phyloP scores from a whole-genome alignment of 2,113 vertebrate species.

The Alces alces region DNA sequence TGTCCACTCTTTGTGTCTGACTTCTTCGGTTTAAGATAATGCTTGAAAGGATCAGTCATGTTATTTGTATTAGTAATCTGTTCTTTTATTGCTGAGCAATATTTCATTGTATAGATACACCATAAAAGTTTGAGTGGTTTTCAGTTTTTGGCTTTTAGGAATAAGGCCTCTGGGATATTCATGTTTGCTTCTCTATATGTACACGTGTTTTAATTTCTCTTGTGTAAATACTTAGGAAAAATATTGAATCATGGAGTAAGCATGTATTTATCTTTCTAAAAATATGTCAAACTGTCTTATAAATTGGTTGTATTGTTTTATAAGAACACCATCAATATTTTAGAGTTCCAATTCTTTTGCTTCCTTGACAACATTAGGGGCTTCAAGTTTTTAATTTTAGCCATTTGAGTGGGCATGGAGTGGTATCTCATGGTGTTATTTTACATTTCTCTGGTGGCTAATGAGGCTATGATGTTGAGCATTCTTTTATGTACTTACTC shows the following conservation, averaged over 20 bases:
- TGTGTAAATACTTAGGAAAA: background rate
- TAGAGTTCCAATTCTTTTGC: background rate
- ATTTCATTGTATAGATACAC: background rate
- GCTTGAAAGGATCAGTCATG: background rate
- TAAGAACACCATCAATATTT: background rate
- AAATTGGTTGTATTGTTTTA: background rate
- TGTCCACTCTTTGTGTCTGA: background rate
- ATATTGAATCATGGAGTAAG: background rate
- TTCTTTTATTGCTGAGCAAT: background rate
- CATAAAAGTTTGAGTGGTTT: background rate
- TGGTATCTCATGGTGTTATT: background rate
- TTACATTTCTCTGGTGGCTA: background rate
- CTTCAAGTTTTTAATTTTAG: slow-evolving; percentile 9
- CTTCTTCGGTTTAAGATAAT: background rate
- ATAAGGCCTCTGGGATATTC: background rate
- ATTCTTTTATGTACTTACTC: background rate
- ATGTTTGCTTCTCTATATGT: background rate
- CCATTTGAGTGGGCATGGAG: background rate
- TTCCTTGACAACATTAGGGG: background rate
- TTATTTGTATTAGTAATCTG: background rate
- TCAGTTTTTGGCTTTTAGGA: background rate
- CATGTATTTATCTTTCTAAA: background rate
- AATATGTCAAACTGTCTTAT: background rate
- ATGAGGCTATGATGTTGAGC: background rate
- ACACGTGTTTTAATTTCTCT: background rate